These are phyloP conservation scores for Colaptes auratus DNA, from an alignment of 2,113 vertebrate genomes.

Conservation along the genomic window DNA sequence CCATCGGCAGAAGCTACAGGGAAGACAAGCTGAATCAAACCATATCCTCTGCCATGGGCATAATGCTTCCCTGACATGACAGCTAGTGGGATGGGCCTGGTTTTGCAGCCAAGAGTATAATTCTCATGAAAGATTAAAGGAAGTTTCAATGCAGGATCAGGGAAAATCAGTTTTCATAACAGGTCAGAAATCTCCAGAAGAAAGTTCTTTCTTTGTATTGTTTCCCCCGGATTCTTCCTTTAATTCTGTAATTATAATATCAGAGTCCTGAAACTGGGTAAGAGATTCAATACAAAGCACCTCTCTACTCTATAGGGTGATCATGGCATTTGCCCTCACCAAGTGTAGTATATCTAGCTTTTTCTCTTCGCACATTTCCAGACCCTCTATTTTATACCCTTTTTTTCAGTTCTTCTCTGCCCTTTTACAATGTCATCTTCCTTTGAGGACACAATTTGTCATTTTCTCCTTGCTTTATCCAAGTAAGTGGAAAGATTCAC, in stretches of 20 bases:
- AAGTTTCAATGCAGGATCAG: background rate
- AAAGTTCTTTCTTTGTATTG: background rate
- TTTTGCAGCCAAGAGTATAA: conserved; percentile 16
- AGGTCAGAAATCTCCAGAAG: background rate
- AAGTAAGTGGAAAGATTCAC: conserved; percentile 34
- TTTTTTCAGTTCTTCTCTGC: background rate
- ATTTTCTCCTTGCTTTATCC: background rate
- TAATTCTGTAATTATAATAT: background rate
- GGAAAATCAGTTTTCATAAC: background rate
- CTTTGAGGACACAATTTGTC: background rate
- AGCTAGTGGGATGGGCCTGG: background rate
- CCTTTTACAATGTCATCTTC: conserved; percentile 2
- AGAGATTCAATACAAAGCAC: background rate
- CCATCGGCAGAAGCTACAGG: background rate
- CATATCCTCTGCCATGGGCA: background rate
- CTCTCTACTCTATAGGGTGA: background rate
- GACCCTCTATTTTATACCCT: background rate
- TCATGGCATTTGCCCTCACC: background rate
- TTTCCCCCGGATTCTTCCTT: background rate
- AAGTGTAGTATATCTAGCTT: background rate
- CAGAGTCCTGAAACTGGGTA: background rate
- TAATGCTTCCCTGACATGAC: background rate
- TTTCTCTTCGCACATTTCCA: background rate
- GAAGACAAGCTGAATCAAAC: conserved; percentile 1
- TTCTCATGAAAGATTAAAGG: conserved; percentile 20